Percentiles rank a stretch among this genome's conserved stretches.
These are phyloP conservation scores for Thaumatotibia leucotreta DNA, from an alignment of 1,140 invertebrate species.

Conservation along the genomic window DNA sequence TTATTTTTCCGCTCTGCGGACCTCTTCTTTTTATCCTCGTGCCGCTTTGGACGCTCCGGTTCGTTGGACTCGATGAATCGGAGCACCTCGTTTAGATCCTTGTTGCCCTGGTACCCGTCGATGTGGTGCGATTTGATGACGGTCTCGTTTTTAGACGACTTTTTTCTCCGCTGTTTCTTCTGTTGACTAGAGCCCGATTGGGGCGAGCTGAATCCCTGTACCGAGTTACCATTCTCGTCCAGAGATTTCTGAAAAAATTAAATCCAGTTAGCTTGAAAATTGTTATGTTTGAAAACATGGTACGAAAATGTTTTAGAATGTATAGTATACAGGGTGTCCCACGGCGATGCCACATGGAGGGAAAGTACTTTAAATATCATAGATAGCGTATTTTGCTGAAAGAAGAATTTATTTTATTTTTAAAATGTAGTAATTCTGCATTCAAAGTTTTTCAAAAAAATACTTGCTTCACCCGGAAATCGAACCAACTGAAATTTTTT, in stretches of 20 bases:
- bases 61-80: conserved; percentile 77
- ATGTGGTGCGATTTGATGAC: conserved; percentile 80
- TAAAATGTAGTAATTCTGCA: too few species aligned
- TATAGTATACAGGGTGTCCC: too few species aligned
- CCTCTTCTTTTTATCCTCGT: conserved; percentile 69
- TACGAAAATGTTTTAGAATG: too few species aligned
- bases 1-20: conserved; percentile 70
- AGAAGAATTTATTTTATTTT: too few species aligned
- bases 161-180: conserved; percentile 75
- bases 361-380: too few species aligned
- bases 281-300: too few species aligned
- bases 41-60: conserved; percentile 46
- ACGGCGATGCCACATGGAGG: too few species aligned
- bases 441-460: too few species aligned
- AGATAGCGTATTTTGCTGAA: too few species aligned
- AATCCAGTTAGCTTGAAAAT: background rate
- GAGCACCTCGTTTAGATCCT: conserved; percentile 77
- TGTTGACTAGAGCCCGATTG: conserved; percentile 76
- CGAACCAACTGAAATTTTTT: too few species aligned
- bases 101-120: conserved; percentile 80
- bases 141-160: conserved; percentile 79
- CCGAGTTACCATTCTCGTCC: conserved; percentile 82
- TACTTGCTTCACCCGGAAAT: too few species aligned
- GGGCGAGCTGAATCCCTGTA: conserved; percentile 75
- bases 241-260: conserved; percentile 77